Evolutionary conservation across 2,797 vertebrate species (phyloP), one percentile per base, ranked within the genome.

Genomic region (Yasuhikotakia modesta): DNA sequence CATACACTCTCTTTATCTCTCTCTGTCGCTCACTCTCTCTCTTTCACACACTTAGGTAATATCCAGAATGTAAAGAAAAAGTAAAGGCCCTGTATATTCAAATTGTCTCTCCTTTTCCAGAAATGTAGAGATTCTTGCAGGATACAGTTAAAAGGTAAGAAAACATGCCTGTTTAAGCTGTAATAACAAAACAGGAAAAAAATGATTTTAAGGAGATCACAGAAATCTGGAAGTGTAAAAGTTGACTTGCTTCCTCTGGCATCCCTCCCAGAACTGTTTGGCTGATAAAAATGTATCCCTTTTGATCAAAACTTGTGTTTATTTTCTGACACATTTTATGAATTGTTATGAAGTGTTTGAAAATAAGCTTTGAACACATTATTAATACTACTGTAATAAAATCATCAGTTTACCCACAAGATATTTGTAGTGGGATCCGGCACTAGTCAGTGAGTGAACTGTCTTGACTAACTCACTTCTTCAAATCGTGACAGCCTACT

Each of bases 91-190:
- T 99, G 30, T 96, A 99, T 77, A 95, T 99, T 79, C 95, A 94
- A 3, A 91, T 88, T 0, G 83, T 94, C 39, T 96, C 95, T 1
- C 93, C 97, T 0, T 99, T 99, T 83, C 94, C 95, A 0, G 97
- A 99, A 85, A 94, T 98, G 94, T 97, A 99, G 84, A 92, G 94
- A 79, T 99, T 99, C 86, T 94, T 99, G n/a, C 93, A 95, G 87
- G 94, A 96, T 19, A 96, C 97, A 0, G 93, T 93, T 60, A 94
- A 92, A 87, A 95, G 96, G 97, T 96, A 88, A 87, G 0, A n/a
- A 7, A 21, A 60, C 2, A 3, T 3, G 12, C 50, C 10, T 55
- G 4, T 58, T 19, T 13, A 5, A 48, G 30, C 5, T 14, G 30
- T 24, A 53, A 43, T 13, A 7, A 30, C 16, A 61, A 35, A 17